Evolutionary conservation across 1,140 invertebrate species (phyloP).

Genomic region (Drosophila mayri): DNA sequence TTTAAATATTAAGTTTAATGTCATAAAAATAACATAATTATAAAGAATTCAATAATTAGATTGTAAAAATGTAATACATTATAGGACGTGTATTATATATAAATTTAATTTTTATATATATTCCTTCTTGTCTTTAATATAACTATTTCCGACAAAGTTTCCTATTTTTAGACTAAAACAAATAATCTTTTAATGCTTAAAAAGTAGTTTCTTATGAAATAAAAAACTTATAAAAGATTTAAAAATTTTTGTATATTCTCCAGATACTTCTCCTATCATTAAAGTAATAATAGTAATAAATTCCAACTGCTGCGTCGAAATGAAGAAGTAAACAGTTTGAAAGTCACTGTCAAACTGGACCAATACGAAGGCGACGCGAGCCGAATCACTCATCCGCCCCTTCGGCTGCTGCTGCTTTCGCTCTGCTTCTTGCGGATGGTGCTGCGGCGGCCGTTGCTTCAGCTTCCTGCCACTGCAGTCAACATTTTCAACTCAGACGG

Average conservation of each 20-base stretch:
- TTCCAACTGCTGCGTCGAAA: slow-evolving; percentile 1
- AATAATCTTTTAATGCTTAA: neutral
- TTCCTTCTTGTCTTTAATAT: neutral
- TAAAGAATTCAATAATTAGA: neutral
- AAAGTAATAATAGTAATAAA: neutral
- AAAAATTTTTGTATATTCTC: neutral
- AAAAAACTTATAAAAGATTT: too few relatives aligned
- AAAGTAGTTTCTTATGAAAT: neutral
- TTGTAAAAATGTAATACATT: neutral
- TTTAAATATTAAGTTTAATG: neutral
- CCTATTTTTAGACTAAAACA: neutral
- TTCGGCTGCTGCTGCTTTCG: slow-evolving; percentile 37
- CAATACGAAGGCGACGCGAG: slow-evolving; percentile 51
- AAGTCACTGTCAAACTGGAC: slow-evolving; percentile 20
- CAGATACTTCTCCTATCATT: too few relatives aligned
- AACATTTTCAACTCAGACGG: slow-evolving; percentile 64
- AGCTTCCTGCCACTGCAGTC: slow-evolving; percentile 59
- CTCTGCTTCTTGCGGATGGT: slow-evolving; percentile 27
- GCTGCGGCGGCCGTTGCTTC: slow-evolving; percentile 20
- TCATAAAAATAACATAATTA: neutral
- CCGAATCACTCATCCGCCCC: slow-evolving; percentile 23
- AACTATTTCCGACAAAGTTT: too few relatives aligned
- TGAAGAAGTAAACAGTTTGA: slow-evolving; percentile 35
- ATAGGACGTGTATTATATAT: neutral
- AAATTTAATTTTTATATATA: neutral